These are phyloP conservation scores for Xiphophorus couchianus DNA, from an alignment of 2,113 vertebrate species.

Conservation along the genomic window DNA sequence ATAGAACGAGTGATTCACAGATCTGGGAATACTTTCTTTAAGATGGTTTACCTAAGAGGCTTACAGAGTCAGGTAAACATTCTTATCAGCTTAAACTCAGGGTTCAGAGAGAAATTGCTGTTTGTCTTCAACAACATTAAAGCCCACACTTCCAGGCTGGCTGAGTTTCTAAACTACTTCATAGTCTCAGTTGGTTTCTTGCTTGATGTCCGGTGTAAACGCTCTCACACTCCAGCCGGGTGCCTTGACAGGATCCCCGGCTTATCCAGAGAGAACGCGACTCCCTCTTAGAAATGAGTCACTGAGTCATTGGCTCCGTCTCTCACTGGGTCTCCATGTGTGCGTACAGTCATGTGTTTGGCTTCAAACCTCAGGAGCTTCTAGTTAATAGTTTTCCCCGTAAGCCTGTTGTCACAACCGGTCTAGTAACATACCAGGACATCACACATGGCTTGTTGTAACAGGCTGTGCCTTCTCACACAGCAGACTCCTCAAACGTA, in stretches of 20 bases:
- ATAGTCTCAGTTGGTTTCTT: background rate
- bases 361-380: conserved; percentile 32
- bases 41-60: conserved; percentile 27
- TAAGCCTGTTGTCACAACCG: conserved; percentile 52
- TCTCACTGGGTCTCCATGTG: conserved; percentile 48
- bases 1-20: background rate
- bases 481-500: background rate
- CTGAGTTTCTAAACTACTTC: background rate
- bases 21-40: conserved; percentile 2
- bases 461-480: conserved; percentile 7
- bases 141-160: background rate
- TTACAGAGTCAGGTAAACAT: conserved; percentile 26
- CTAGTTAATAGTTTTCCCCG: conserved; percentile 46
- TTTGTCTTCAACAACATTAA: background rate
- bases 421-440: conserved; percentile 2
- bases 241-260: conserved; percentile 15
- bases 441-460: conserved; percentile 4
- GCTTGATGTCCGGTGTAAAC: background rate
- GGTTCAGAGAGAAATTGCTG: background rate
- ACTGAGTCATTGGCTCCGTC: conserved; percentile 41
- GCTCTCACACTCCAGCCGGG: background rate
- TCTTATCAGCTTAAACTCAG: conserved; percentile 4
- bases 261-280: background rate
- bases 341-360: conserved; percentile 60
- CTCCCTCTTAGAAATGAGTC: conserved; percentile 21